Conservation (phyloP, 2,797 vertebrate genomes). For the Gymnodraco acuticeps region DNA sequence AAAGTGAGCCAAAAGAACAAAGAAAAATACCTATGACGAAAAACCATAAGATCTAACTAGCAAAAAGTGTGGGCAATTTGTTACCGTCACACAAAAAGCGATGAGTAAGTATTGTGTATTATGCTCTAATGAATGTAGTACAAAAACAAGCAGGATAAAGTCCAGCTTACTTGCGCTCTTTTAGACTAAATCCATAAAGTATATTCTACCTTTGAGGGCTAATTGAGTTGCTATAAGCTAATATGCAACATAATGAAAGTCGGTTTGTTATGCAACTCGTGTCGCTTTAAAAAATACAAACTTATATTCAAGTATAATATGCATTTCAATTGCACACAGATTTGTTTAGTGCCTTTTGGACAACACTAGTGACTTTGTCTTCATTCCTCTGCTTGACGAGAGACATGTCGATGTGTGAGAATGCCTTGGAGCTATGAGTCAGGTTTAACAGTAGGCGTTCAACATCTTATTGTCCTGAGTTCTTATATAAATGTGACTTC, state of each 20-base stretch:
- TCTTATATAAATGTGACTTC: background rate
- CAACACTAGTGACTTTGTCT: background rate
- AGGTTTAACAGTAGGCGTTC: background rate
- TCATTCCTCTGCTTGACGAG: too few species aligned
- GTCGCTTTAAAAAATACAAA: too few species aligned
- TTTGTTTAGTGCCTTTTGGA: slow-evolving; percentile 12
- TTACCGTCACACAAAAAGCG: slow-evolving; percentile 53
- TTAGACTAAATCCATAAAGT: background rate
- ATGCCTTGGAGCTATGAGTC: slow-evolving; percentile 9
- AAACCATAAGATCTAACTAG: slow-evolving; percentile 4
- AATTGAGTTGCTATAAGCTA: slow-evolving; percentile 14
- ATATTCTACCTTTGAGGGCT: slow-evolving; percentile 15
- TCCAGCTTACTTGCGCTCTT: background rate
- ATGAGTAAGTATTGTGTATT: slow-evolving; percentile 36
- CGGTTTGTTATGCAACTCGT: too few species aligned
- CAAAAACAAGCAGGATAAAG: slow-evolving; percentile 15
- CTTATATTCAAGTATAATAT: too few species aligned
- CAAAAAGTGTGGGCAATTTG: slow-evolving; percentile 53
- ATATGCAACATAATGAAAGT: background rate
- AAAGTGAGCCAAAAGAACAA: too few species aligned
- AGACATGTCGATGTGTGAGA: background rate
- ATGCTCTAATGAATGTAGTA: slow-evolving; percentile 5
- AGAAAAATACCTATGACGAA: slow-evolving; percentile 15
- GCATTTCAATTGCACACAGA: background rate
- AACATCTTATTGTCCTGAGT: background rate